Evolutionary conservation across 2,797 vertebrate species (phyloP), one percentile per base, ranked within the genome.

Genomic region (Arremon brunneinucha): DNA sequence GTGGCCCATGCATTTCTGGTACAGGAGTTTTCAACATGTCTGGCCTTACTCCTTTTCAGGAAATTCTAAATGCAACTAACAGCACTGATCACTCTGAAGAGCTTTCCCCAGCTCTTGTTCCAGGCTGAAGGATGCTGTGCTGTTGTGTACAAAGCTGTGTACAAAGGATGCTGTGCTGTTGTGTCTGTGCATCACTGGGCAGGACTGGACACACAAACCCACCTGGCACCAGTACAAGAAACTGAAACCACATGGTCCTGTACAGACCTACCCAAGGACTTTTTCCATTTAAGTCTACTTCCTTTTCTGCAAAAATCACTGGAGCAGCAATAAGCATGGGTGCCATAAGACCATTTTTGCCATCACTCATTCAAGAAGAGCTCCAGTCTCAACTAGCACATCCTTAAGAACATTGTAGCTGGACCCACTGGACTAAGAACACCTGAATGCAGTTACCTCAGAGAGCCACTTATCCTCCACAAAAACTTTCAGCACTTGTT

Each of bases 391-490:
- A 34, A 49, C 43, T 79, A 52, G 49, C 20, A 24, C 69, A 67
- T 35, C 43, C 4, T 0, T 44, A 68, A 65, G 21, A 81, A 70
- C 83, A n/a, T 23, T 72, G 34, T 2, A 64, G 23, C 27, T 65
- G 34, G 17, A 67, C 35, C 53, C 37, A 14, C 4, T 83, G 78
- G 62, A 53, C 35, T 35, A 65, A 0, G 0, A 75, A 67, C 32
- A 49, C 19, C 68, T 53, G 23, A n/a, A 83, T 85, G 30, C 60
- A 65, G 9, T 87, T 97, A 99, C 99, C 99, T 99, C 99, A 70
- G 96, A 98, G 56, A 99, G 98, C 99, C 99, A 99, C 91, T 98
- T 99, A 95, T 98, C 98, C 5, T 98, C 98, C 46, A 99, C 99
- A 23, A 99, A 98, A 85, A 97, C 98, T 94, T 98, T 98, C 41